Evolutionary conservation across 2,113 vertebrate genomes (phyloP).

Genomic region (Gadus macrocephalus): DNA sequence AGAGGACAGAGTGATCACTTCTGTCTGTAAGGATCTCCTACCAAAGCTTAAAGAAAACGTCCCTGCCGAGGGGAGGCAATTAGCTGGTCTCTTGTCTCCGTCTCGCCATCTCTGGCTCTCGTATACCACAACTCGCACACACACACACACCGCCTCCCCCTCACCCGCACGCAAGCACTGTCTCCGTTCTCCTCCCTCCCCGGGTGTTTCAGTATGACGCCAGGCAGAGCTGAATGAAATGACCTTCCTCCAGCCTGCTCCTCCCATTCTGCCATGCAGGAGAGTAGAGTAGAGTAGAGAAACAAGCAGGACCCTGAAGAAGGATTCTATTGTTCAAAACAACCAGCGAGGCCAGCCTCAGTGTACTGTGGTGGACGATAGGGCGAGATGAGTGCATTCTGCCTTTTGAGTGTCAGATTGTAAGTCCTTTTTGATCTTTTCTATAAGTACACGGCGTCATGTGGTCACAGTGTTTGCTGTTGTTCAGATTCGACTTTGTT

Average conservation of each 20-base stretch:
- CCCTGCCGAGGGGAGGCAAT: too few species aligned
- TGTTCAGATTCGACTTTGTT: too few species aligned
- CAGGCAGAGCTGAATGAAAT: slow-evolving; percentile 63
- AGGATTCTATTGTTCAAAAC: slow-evolving; percentile 39
- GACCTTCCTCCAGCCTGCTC: slow-evolving; percentile 63
- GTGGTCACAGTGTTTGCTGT: too few species aligned
- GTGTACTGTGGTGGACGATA: slow-evolving; percentile 42
- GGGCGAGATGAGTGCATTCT: slow-evolving; percentile 33
- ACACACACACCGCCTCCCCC: slow-evolving; percentile 7
- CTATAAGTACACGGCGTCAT: too few species aligned
- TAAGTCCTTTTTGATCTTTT: slow-evolving; percentile 50
- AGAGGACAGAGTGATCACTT: too few species aligned
- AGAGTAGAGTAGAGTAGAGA: slow-evolving; percentile 26
- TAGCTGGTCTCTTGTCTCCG: too few species aligned
- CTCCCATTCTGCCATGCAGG: slow-evolving; percentile 45
- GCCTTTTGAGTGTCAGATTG: slow-evolving; percentile 44
- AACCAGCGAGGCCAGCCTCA: slow-evolving; percentile 38
- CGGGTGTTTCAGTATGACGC: slow-evolving; percentile 49
- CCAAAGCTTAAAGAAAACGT: too few species aligned
- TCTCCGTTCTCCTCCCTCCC: slow-evolving; percentile 34
- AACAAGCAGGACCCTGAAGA: slow-evolving; percentile 30
- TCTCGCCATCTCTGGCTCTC: background rate
- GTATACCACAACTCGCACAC: slow-evolving; percentile 10
- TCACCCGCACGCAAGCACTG: slow-evolving; percentile 22
- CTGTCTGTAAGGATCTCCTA: background rate